Percentiles rank a stretch among this genome's conserved stretches.
These are phyloP conservation scores for Mya arenaria DNA, from an alignment of 1,140 invertebrate species.

Conservation along the genomic window DNA sequence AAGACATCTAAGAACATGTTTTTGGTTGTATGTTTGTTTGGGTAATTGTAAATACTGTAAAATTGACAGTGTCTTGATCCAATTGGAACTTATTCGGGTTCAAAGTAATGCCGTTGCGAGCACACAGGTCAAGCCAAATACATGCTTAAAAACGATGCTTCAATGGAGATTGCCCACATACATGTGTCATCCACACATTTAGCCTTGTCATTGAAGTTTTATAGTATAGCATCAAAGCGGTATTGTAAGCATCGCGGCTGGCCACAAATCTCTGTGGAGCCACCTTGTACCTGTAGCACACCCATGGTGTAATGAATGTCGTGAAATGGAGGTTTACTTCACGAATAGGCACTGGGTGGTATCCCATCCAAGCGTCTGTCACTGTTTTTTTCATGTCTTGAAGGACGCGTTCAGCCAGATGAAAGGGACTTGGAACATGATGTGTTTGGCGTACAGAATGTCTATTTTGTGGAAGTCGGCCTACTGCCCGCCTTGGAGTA, in stretches of 20 bases:
- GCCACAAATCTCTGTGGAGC: conserved; percentile 69
- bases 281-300: conserved; percentile 63
- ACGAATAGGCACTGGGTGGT: conserved; percentile 56
- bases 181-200: no score
- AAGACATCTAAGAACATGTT: no score
- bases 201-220: no score
- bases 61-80: no score
- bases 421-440: conserved; percentile 38
- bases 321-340: conserved; percentile 56
- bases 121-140: no score
- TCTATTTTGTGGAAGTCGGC: conserved; percentile 28
- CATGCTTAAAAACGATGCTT: no score
- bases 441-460: conserved; percentile 39
- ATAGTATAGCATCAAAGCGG: conserved; percentile 57
- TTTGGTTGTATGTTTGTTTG: no score
- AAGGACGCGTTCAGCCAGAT: conserved; percentile 24
- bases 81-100: no score
- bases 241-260: conserved; percentile 58
- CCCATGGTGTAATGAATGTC: conserved; percentile 62
- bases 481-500: conserved; percentile 23
- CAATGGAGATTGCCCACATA: no score
- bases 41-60: no score
- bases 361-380: conserved; percentile 60
- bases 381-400: conserved; percentile 48
- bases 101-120: no score